Evolutionary conservation across 2,888 invertebrate species (phyloP).

Genomic region (Amitus sp.): DNA sequence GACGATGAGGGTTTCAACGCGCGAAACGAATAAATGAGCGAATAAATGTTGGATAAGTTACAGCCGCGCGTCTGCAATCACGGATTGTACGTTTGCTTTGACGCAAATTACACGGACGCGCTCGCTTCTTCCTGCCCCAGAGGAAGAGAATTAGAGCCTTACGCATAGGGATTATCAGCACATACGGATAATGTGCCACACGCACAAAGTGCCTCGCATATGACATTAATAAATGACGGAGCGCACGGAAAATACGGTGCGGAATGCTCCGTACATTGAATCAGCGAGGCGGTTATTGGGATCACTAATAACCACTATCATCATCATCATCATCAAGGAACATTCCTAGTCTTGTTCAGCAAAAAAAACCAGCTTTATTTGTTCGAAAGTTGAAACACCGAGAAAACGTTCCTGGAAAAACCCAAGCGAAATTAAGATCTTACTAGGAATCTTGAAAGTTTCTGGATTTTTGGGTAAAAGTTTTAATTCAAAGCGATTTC

Average conservation of each 20-base stretch:
- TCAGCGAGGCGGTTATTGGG: background rate
- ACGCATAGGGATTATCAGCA: slow-evolving; percentile 10
- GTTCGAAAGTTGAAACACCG: too few species aligned
- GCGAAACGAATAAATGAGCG: slow-evolving; percentile 29
- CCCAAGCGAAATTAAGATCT: too few species aligned
- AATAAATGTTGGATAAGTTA: slow-evolving; percentile 17
- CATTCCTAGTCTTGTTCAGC: background rate
- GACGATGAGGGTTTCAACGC: slow-evolving; percentile 34
- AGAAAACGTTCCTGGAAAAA: too few species aligned
- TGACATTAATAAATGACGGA: slow-evolving; percentile 6
- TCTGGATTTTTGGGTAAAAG: too few species aligned
- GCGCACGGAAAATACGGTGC: background rate
- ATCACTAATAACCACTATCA: background rate
- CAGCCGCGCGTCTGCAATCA: slow-evolving; percentile 11
- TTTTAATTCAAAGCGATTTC: too few species aligned
- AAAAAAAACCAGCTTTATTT: too few species aligned
- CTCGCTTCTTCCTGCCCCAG: slow-evolving; percentile 37
- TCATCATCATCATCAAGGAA: too few species aligned
- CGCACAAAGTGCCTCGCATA: slow-evolving; percentile 4
- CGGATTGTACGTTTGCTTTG: slow-evolving; percentile 40
- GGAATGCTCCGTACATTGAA: background rate
- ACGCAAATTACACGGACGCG: slow-evolving; percentile 47
- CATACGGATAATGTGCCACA: slow-evolving; percentile 6
- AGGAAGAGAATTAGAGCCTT: slow-evolving; percentile 41
- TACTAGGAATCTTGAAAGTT: too few species aligned